These are phyloP conservation scores for Paratilapia polleni DNA, from an alignment of 2,113 vertebrate genomes.

Conservation along the genomic window DNA sequence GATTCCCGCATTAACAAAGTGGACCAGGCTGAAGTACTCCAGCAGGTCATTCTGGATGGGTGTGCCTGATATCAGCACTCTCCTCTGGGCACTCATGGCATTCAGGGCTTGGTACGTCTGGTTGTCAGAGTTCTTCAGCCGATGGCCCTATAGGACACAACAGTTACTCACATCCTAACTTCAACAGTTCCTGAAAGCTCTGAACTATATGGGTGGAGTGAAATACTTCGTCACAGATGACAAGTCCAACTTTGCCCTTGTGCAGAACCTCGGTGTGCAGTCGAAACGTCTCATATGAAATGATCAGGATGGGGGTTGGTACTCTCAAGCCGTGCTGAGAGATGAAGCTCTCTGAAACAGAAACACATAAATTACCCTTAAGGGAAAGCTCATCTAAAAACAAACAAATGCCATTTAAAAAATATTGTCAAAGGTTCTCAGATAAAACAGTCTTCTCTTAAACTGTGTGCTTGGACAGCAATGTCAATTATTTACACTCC, in stretches of 20 bases:
- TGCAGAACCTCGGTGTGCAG: slow-evolving; percentile 89
- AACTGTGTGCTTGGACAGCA: not conserved
- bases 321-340: slow-evolving; percentile 88
- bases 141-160: slow-evolving; percentile 84
- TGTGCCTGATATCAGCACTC: slow-evolving; percentile 95
- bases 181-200: not conserved
- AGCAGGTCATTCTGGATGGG: slow-evolving; percentile 98
- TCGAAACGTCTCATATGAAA: slow-evolving; percentile 97
- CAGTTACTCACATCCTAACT: not conserved
- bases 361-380: not conserved
- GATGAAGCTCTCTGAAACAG: slow-evolving; percentile 86
- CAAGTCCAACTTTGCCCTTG: slow-evolving; percentile 89
- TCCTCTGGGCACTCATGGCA: slow-evolving; percentile 86
- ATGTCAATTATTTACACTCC: not conserved
- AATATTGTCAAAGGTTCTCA: not conserved
- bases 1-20: slow-evolving; percentile 95
- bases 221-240: slow-evolving; percentile 96
- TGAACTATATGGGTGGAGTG: not conserved
- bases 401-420: not conserved
- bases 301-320: slow-evolving; percentile 92
- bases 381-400: not conserved
- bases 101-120: slow-evolving; percentile 97
- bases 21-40: slow-evolving; percentile 97
- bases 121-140: slow-evolving; percentile 97
- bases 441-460: not conserved